Evolutionary conservation across 2,113 vertebrate genomes (phyloP), one percentile per base, ranked within the genome.

Genomic region (Pelvicachromis taeniatus): DNA sequence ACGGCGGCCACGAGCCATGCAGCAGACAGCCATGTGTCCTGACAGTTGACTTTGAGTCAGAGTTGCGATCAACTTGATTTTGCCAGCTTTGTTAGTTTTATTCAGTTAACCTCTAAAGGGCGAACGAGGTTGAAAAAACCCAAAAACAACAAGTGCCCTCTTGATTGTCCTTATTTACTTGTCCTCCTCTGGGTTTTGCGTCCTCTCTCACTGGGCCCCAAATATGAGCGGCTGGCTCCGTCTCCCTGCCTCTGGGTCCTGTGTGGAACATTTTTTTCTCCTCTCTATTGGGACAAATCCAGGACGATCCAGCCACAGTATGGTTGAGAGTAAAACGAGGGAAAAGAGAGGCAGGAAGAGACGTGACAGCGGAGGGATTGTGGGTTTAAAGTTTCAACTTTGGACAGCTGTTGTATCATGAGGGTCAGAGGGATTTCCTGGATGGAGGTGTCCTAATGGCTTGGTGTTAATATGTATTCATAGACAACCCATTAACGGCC

Each of bases 1-100:
- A 17, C 79, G 68, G 82, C 73, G 33, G 89, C 93, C 91, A 86
- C n/a, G 2, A 88, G 92, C 86, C 83, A 26, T n/a, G 73, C 85
- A 84, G 87, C 92, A 94, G 93, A 96, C 95, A 88, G 95, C 95
- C 96, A 96, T 96, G 96, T 95, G 96, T 96, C 96, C 96, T 93
- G 95, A 95, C 96, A 97, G 96, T 95, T 97, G 96, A 97, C 95
- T 97, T 96, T 93, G 95, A 96, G 95, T 93, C 94, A 31, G 88
- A 93, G 91, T 93, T 93, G 91, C 95, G 94, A 96, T 94, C 88
- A 94, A 94, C 91, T 96, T 95, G 87, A 95, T 96, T 96, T 94
- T 56, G 6, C 54, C 54, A 29, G 54, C 12, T 56, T 56, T 92
- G 81, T 87, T 88, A 77, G 54, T 86, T 45, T 11, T 31, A 4